A percentile compares a stretch with the other conserved stretches of the same genome.
Conservation (phyloP, 2,888 invertebrate genomes). For the Chaitophorus viminalis region DNA sequence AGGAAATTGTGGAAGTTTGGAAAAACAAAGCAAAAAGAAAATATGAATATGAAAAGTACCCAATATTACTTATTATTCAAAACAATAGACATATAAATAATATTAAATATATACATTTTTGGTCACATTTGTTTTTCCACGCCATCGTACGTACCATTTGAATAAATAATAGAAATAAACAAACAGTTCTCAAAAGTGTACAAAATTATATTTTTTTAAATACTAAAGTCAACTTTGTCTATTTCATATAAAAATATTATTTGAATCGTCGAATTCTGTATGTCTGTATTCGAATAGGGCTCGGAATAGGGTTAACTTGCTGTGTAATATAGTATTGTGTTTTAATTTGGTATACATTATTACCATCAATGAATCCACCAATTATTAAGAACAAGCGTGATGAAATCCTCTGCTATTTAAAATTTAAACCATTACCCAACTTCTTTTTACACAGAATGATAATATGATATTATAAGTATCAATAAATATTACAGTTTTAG, state of each 20-base stretch:
- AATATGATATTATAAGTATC: background rate
- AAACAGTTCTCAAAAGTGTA: background rate
- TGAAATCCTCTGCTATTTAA: background rate
- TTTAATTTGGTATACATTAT: background rate
- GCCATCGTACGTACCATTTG: background rate
- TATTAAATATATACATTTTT: slow-evolving; percentile 11
- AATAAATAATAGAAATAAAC: slow-evolving; percentile 30
- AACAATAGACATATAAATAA: background rate
- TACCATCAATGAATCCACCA: background rate
- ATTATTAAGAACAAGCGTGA: background rate
- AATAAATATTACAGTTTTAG: background rate
- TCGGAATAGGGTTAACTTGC: too few relatives aligned
- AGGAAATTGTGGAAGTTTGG: background rate
- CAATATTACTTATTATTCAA: slow-evolving; percentile 37
- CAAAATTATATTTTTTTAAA: background rate
- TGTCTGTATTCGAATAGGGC: too few relatives aligned
- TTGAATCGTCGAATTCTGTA: too few relatives aligned
- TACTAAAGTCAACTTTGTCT: background rate
- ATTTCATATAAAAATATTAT: background rate
- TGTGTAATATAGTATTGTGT: background rate
- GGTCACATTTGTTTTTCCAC: background rate
- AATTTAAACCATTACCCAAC: background rate
- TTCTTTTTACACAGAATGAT: background rate
- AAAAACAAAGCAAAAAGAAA: background rate
- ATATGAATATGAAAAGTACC: slow-evolving; percentile 18